Evolutionary conservation across 2,888 invertebrate genomes (phyloP), one percentile per base, ranked within the genome.

Genomic region (Agrochola lota): DNA sequence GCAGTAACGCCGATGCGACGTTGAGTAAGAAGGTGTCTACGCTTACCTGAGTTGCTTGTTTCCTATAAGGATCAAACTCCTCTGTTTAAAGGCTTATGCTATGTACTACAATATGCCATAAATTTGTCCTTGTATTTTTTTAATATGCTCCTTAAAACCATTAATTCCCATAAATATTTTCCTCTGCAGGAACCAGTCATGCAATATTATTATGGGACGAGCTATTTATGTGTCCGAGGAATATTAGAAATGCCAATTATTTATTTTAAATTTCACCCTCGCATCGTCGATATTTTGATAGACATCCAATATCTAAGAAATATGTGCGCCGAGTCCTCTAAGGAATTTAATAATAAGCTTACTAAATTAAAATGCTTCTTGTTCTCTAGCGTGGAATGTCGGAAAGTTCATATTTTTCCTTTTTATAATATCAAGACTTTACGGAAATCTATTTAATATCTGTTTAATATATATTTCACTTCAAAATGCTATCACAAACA

Each of bases 271-370:
- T 81, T 83, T 81, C 78, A 80, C 83, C 78, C 80, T 83, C 86
- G 68, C 68, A 52, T 80, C 84, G 62, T 68, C 74, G 69, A 80
- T 83, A 76, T 84, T 88, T 74, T 70, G 74, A 90, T 89, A 77
- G 74, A 82, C 77, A 86, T 85, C 85, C 88, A 90, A 92, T 91
- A 91, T 88, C 85, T 70, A 43, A 71, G 77, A 89, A 91, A 89
- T 89, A 90, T 90, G 90, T 87, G 74, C 85, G 84, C 87, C 83
- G 84, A 84, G 86, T 78, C 87, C 71, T 59, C 78, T 83, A 86
- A 86, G 91, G 94, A 94, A 94, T 95, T 94, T 94, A 92, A 94
- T 91, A 91, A 89, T 87, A 92, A 91, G 86, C 89, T 83, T 87
- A 90, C 75, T 90, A 92, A 94, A 94, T 93, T 94, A 93, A 92